A percentile compares a stretch with the other conserved stretches of the same genome.
These are phyloP conservation scores for Drosophila littoralis DNA, from an alignment of 1,140 invertebrate genomes.

Conservation along the genomic window DNA sequence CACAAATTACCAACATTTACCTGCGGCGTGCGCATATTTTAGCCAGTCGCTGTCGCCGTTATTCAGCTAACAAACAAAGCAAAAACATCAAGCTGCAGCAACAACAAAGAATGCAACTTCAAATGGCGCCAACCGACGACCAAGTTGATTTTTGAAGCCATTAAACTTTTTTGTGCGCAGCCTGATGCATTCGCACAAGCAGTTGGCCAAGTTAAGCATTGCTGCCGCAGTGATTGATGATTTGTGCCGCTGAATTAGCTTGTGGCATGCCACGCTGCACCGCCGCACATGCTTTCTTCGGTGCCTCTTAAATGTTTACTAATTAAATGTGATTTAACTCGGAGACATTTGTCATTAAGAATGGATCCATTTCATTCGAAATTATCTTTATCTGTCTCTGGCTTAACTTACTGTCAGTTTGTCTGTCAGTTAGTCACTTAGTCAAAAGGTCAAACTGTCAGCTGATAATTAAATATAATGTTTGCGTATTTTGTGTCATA, in stretches of 20 bases:
- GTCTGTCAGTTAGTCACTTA: conserved; percentile 13
- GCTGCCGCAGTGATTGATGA: conserved; percentile 69
- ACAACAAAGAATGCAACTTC: conserved; percentile 62
- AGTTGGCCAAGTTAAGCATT: conserved; percentile 41
- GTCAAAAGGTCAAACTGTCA: conserved; percentile 35
- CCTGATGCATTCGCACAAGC: conserved; percentile 38
- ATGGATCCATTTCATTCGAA: conserved; percentile 33
- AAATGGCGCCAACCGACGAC: conserved; percentile 38
- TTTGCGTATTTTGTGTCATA: conserved; percentile 25
- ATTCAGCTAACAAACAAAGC: conserved; percentile 39
- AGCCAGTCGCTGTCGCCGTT: conserved; percentile 34
- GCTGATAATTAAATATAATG: conserved; percentile 48
- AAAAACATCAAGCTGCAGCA: conserved; percentile 6
- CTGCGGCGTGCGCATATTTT: conserved; percentile 74
- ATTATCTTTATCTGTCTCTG: conserved; percentile 9
- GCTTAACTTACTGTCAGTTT: conserved; percentile 16
- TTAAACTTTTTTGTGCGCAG: conserved; percentile 65
- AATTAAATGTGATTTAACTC: conserved; percentile 67
- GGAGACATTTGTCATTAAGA: conserved; percentile 62
- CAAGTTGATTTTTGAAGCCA: conserved; percentile 73
- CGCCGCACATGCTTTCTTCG: neutral
- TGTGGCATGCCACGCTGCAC: conserved; percentile 43
- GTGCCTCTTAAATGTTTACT: conserved; percentile 53
- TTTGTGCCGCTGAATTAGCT: conserved; percentile 57
- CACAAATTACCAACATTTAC: conserved; percentile 78